Evolutionary conservation across 1,140 invertebrate genomes (phyloP), one percentile per base, ranked within the genome.

Genomic region (Nasonia vitripennis): DNA sequence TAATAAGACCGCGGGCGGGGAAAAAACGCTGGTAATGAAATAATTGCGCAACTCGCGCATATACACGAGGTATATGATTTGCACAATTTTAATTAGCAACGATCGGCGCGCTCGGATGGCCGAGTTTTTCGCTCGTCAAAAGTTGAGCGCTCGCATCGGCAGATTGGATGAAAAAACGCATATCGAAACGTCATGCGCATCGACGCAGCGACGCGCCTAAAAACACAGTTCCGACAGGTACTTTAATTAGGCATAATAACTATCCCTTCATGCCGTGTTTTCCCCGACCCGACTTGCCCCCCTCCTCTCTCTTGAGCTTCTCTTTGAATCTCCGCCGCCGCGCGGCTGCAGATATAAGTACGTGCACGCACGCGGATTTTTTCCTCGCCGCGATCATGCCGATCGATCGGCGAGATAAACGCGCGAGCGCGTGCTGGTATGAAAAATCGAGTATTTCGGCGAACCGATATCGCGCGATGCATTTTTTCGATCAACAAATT

Each of bases 191-290:
- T 78, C 77, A 10, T 45, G 9, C 10, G 9, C 10, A 45, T 45
- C 34, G 4, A 37, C 34, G 41, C 9, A 37, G 34, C 62, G 37
- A 27, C 23, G 75, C 37, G 23, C 77, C 34, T 79, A 79, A 84
- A n/a, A 77, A 79, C 77, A 70, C 4, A 84, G 34, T 77, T 67
- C 20, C 67, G 67, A 73, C 62, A 70, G 83, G 27, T 84, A 73
- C 67, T 73, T 84, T 84, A 84, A 84, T 84, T 84, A 84, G 68
- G 45, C 45, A 73, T 73, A 84, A 45, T 73, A 84, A 55, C 31
- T 70, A 67, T 77, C n/a, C 12, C n/a, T 71, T 11, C 5, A n/a
- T 62, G 1, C 14, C 68, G 68, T 67, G n/a, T 51, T 34, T 51
- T 75, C 45, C 14, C 23, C 51, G 45, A 3, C 10, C 41, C 37